Evolutionary conservation across 1,140 invertebrate species (phyloP).

Genomic region (Bicyclus anynana): DNA sequence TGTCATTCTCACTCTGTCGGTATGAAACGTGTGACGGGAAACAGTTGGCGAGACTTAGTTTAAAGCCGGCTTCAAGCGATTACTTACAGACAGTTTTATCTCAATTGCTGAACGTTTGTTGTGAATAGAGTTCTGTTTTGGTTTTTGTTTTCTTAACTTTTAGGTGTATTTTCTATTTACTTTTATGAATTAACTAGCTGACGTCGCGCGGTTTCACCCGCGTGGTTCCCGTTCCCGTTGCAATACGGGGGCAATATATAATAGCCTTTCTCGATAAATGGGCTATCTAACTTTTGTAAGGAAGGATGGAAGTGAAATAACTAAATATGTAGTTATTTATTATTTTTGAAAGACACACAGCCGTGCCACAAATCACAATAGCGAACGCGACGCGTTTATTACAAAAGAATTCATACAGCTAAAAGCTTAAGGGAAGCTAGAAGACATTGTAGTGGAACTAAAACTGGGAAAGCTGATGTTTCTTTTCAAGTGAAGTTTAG

Average conservation of each 20-base stretch:
- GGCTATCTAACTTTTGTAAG: too few relatives aligned
- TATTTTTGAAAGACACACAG: too few relatives aligned
- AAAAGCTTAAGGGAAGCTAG: background rate
- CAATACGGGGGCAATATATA: too few relatives aligned
- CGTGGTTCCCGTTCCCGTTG: too few relatives aligned
- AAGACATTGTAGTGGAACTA: background rate
- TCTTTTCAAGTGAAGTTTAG: background rate
- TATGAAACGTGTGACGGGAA: background rate
- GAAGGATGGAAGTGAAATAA: background rate
- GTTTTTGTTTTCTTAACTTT: too few relatives aligned
- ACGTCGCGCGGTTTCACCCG: too few relatives aligned
- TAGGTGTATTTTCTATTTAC: too few relatives aligned
- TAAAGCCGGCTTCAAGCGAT: slow-evolving; percentile 1
- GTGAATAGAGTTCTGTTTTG: background rate
- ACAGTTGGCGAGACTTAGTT: slow-evolving; percentile 1
- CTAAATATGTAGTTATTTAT: too few relatives aligned
- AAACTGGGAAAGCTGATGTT: background rate
- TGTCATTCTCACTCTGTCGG: background rate
- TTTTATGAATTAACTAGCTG: too few relatives aligned
- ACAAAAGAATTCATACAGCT: background rate
- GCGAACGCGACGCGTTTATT: background rate
- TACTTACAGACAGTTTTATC: slow-evolving; percentile 1
- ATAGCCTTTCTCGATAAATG: too few relatives aligned
- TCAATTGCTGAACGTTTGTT: background rate
- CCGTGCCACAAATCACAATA: background rate